Conservation (phyloP, 2,797 vertebrate genomes). For the Stomatorhinus walkeri region DNA sequence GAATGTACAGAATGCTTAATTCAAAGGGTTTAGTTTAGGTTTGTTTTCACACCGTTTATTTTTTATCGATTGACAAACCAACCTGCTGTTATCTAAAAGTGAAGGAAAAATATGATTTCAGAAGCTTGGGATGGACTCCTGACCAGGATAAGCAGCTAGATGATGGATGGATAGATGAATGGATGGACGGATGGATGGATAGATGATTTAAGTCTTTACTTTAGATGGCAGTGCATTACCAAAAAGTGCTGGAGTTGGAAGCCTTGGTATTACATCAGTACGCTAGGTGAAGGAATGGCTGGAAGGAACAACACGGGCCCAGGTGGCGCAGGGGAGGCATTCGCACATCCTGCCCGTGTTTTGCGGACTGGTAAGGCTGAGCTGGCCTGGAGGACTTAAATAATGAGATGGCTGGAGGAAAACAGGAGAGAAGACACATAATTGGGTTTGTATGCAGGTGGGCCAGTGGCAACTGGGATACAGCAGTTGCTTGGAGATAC, state of each 20-base stretch:
- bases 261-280: not conserved
- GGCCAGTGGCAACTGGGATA: not conserved
- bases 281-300: not conserved
- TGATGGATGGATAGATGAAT: not conserved
- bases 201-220: not conserved
- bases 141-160: not conserved
- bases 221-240: not conserved
- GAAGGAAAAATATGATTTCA: not conserved
- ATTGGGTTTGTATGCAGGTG: not conserved
- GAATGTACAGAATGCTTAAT: not conserved
- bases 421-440: not conserved
- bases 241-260: not conserved
- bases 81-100: not conserved
- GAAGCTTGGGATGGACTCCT: not conserved
- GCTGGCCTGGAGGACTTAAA: slow-evolving; percentile 7
- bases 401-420: not conserved
- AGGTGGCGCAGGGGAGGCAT: not conserved
- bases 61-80: not conserved
- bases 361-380: not conserved
- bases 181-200: not conserved
- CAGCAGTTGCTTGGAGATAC: not conserved
- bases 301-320: not conserved
- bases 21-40: not conserved
- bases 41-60: not conserved
- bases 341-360: not conserved